Evolutionary conservation across 64 coral and sea anemone species (phyloP).

Genomic region (Dendronephthya gigantea): DNA sequence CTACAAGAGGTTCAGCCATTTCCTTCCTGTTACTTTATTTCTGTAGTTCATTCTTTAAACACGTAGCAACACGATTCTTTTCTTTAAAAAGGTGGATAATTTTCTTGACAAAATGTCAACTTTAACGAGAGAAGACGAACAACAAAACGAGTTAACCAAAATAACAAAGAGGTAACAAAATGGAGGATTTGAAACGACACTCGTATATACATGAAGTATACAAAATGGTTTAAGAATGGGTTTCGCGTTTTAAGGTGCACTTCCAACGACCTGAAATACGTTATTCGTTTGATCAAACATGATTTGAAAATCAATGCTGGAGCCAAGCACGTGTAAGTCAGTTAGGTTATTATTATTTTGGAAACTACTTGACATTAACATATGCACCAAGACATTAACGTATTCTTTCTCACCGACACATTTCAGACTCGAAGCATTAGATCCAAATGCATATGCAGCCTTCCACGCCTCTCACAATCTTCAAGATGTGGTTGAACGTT

Average conservation of each 20-base stretch:
- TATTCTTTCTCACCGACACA: too few relatives aligned
- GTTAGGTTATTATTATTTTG: neutral
- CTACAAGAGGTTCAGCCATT: conserved; percentile 53
- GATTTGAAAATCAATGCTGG: conserved; percentile 94
- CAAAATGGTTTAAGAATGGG: neutral
- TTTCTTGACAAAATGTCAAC: conserved; percentile 68
- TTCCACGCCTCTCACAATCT: conserved; percentile 93
- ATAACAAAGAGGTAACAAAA: conserved; percentile 47
- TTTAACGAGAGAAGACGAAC: conserved; percentile 67
- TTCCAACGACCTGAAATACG: conserved; percentile 74
- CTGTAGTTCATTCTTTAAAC: too few relatives aligned
- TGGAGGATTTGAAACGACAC: neutral
- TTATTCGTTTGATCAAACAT: conserved; percentile 88
- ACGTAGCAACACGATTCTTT: neutral
- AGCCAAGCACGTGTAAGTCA: conserved; percentile 89
- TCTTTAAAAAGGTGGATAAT: conserved; percentile 46
- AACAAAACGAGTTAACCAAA: conserved; percentile 57
- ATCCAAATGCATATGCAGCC: conserved; percentile 88
- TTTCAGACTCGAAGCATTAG: conserved; percentile 71
- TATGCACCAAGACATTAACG: too few relatives aligned
- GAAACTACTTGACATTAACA: too few relatives aligned
- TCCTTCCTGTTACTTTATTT: neutral
- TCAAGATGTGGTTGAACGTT: conserved; percentile 74
- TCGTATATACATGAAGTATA: too few relatives aligned
- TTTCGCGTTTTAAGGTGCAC: conserved; percentile 47